Evolutionary conservation across 2,797 vertebrate genomes (phyloP).

Genomic region (Cetoscarus ocellatus): DNA sequence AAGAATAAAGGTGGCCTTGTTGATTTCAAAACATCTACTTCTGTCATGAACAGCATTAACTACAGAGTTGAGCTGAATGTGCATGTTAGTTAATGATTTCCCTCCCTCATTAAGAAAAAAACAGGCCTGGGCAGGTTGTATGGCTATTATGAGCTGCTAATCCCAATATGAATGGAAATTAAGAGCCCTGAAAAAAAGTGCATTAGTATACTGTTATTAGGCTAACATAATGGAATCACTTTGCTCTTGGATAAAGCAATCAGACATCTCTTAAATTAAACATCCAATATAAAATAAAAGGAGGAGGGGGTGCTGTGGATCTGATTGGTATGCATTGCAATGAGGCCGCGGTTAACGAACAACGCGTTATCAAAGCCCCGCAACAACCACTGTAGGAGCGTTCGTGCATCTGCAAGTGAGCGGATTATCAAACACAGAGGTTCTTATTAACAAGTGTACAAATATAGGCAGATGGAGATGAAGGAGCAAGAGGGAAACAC

Average conservation of each 20-base stretch:
- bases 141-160: conserved; percentile 49
- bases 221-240: conserved; percentile 70
- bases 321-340: conserved; percentile 62
- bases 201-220: conserved; percentile 70
- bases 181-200: conserved; percentile 59
- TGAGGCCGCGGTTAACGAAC: conserved; percentile 50
- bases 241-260: conserved; percentile 66
- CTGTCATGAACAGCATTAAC: conserved; percentile 4
- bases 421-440: conserved; percentile 51
- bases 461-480: conserved; percentile 30
- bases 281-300: conserved; percentile 49
- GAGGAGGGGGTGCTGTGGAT: conserved; percentile 27
- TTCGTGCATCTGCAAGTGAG: conserved; percentile 18
- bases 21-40: conserved; percentile 8
- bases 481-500: neutral
- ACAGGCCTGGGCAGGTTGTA: conserved; percentile 5
- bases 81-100: conserved; percentile 16
- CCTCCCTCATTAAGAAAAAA: conserved; percentile 36
- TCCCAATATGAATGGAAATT: conserved; percentile 72
- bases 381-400: conserved; percentile 21
- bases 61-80: conserved; percentile 10
- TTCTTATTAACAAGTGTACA: conserved; percentile 61
- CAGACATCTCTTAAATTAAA: conserved; percentile 76
- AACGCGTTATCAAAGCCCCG: conserved; percentile 35
- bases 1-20: neutral